Evolutionary conservation across 2,797 vertebrate genomes (phyloP).

Genomic region (Lophotriccus pileatus): DNA sequence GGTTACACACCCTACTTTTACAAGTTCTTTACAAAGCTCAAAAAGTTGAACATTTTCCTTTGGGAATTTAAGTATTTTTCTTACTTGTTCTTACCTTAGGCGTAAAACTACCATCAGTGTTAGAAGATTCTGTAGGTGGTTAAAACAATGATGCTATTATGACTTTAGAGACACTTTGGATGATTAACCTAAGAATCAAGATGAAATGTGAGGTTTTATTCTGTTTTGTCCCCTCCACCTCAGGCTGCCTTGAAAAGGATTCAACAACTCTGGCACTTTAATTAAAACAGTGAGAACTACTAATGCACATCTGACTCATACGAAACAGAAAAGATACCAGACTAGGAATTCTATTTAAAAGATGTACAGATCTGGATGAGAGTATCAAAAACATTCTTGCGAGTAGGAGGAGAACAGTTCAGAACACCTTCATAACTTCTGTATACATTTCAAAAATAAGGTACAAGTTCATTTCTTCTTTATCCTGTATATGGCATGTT

Average conservation of each 20-base stretch:
- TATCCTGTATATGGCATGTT: neutral
- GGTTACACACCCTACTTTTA: neutral
- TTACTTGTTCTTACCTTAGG: neutral
- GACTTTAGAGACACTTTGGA: neutral
- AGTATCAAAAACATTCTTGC: constrained; percentile 10
- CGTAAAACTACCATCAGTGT: neutral
- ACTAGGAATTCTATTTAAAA: constrained; percentile 17
- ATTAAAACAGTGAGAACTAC: constrained; percentile 47
- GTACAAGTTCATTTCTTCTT: neutral
- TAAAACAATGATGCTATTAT: neutral
- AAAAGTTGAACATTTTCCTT: neutral
- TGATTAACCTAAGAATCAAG: neutral
- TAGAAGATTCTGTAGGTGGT: neutral
- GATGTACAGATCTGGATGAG: constrained; percentile 16
- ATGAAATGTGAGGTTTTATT: constrained; percentile 4
- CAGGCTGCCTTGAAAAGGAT: neutral
- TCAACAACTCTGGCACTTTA: neutral
- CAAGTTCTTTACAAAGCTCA: neutral
- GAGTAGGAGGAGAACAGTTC: constrained; percentile 21
- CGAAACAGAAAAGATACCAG: constrained; percentile 14
- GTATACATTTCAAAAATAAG: neutral
- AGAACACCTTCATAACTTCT: constrained; percentile 44
- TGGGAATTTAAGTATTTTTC: neutral
- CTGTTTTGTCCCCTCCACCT: neutral
- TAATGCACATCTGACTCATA: constrained; percentile 42